These are phyloP conservation scores for Nylanderia fulva DNA, from an alignment of 1,140 invertebrate genomes.

Conservation along the genomic window DNA sequence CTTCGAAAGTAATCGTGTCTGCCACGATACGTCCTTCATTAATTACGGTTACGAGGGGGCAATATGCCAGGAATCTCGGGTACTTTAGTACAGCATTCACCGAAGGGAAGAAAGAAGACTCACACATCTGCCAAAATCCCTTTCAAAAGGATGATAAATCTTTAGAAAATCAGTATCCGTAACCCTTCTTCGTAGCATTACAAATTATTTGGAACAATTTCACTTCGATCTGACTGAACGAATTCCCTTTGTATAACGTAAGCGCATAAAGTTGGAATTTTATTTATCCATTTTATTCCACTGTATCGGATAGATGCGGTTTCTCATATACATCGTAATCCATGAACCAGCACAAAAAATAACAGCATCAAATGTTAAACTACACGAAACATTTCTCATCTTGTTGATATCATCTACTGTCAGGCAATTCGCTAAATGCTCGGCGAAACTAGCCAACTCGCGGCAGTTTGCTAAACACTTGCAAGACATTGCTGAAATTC, in stretches of 20 bases:
- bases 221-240: neutral
- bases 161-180: conserved; percentile 49
- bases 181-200: neutral
- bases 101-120: neutral
- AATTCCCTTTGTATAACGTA: neutral
- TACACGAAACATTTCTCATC: conserved; percentile 51
- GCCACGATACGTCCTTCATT: conserved; percentile 67
- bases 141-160: conserved; percentile 57
- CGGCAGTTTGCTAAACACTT: conserved; percentile 63
- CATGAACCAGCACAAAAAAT: conserved; percentile 10
- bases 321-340: conserved; percentile 5
- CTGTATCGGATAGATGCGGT: neutral
- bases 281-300: neutral
- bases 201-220: neutral
- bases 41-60: conserved; percentile 68
- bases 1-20: conserved; percentile 38
- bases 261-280: neutral
- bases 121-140: conserved; percentile 63
- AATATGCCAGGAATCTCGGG: conserved; percentile 72
- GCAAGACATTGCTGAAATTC: conserved; percentile 58
- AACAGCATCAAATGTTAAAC: conserved; percentile 23
- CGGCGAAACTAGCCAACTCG: conserved; percentile 40
- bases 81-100: conserved; percentile 60
- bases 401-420: conserved; percentile 32
- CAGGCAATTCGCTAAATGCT: conserved; percentile 32